Percentiles rank a stretch among this genome's conserved stretches.
phyloP scores from a whole-genome alignment of 2,888 invertebrate species.

The Drosophila macrothrix region DNA sequence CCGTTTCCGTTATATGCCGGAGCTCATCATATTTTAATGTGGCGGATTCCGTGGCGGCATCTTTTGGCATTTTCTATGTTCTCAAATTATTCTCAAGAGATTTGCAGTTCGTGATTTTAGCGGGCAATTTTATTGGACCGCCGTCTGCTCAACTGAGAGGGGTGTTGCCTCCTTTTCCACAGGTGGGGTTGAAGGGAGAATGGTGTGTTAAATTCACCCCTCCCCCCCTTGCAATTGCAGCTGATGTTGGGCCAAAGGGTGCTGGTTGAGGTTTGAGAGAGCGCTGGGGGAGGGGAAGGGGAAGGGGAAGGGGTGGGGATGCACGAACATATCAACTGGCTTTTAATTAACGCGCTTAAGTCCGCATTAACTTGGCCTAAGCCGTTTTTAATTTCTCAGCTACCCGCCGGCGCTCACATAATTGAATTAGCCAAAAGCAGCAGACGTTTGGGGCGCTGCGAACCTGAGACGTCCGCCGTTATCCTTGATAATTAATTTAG shows the following conservation, averaged over 20 bases:
- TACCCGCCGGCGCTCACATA: constrained; percentile 56
- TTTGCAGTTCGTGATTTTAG: constrained; percentile 79
- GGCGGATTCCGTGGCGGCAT: constrained; percentile 71
- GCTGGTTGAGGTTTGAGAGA: not conserved
- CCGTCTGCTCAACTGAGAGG: not conserved
- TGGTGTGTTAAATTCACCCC: not conserved
- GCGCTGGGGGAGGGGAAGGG: not conserved
- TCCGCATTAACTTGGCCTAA: constrained; percentile 79
- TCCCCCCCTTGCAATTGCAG: constrained; percentile 60
- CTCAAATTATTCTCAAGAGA: constrained; percentile 76
- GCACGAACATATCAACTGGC: constrained; percentile 60
- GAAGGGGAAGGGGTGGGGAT: not conserved
- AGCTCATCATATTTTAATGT: constrained; percentile 81
- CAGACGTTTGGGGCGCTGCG: constrained; percentile 27
- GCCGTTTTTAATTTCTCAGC: constrained; percentile 78
- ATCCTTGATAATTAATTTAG: constrained; percentile 81
- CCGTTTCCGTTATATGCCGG: constrained; percentile 40
- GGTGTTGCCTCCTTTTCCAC: not conserved
- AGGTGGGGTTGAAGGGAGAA: constrained; percentile 1
- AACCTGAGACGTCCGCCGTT: constrained; percentile 46
- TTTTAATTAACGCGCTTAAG: constrained; percentile 80
- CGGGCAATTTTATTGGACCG: constrained; percentile 61
- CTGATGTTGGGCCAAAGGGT: constrained; percentile 26
- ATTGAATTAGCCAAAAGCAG: constrained; percentile 70
- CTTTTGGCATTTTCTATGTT: constrained; percentile 74